Evolutionary conservation across 2,113 vertebrate genomes (phyloP), one percentile per base, ranked within the genome.

Genomic region (Daphoenositta chrysoptera): DNA sequence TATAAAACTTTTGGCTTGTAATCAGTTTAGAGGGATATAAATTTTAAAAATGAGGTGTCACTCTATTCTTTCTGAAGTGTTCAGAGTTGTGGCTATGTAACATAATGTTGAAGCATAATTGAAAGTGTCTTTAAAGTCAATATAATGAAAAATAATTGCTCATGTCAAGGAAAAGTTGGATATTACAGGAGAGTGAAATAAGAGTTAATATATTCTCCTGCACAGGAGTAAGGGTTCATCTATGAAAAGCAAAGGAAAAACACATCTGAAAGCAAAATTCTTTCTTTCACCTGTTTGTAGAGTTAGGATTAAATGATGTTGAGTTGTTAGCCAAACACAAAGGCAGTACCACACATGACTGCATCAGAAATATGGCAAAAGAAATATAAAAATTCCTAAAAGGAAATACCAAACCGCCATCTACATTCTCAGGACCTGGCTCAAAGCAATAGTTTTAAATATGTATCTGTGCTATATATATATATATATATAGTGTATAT

Each of bases 1-100:
- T 96, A 89, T 89, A 97, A 96, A 96, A 87, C 68, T 87, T 87
- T 92, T 39, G 87, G 37, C 76, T 78, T 83, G 65, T 93, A 90
- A 42, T 95, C 53, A 51, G 40, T 93, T 94, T 60, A 83, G 57
- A 97, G 50, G 21, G 35, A 90, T 77, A 92, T 82, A 94, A 86
- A 76, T 44, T 58, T 1, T 31, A 90, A 76, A 61, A 39, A 3
- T 51, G 18, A 70, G 28, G 45, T 27, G 21, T n/a, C 3, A 0
- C 12, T 9, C 21, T 14, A 33, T 51, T 57, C 15, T 30, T 83
- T 72, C 45, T 72, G 30, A 83, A 30, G 16, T 56, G 10, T 11
- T 87, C 21, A 35, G 48, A 71, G 3, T 39, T 56, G 27, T 45
- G 15, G 13, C 26, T 31, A 53, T 33, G 9, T 58, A 79, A 54